Evolutionary conservation across 2,113 vertebrate genomes (phyloP), one percentile per base, ranked within the genome.

Genomic region (Bos indicus): DNA sequence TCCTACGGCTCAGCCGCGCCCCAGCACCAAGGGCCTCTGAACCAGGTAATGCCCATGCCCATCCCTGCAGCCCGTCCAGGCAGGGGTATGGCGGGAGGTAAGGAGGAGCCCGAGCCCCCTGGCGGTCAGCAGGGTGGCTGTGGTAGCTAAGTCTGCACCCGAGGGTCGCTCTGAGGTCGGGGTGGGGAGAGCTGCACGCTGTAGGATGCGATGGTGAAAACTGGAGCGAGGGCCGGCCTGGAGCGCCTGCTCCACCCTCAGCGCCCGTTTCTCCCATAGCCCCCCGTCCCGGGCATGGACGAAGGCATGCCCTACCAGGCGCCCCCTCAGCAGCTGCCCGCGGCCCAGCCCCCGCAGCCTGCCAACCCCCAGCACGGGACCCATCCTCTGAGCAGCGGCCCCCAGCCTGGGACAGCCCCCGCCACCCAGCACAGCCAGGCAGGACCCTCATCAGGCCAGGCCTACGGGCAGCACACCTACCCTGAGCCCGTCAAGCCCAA

Each of bases 381-480:
- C 28, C 96, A 97, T 2, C 16, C 97, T 43, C 74, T 98, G 81
- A 97, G 87, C 74, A 96, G 93, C 0, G 98, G 97, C 16, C 98
- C 98, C 16, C 98, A 98, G 95, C 97, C 98, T 0, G 98, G 98
- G 56, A 97, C 98, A 0, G 89, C 97, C 5, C 93, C 98, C 0
- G n/a, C 97, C 21, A 92, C 98, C 1, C 98, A 96, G 95, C 99
- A 99, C 92, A 94, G 98, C 11, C 98, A 99, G 96, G 99, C 98
- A 8, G 98, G 98, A 98, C 88, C 99, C 95, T 10, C 98, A 96
- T 36, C 99, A 4, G 84, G 97, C 96, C 74, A 99, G 98, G 94
- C 99, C 88, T 99, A 98, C 4, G 98, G 98, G 64, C 99, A 99
- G 2, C 99, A 99, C 96, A 6, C 94, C 96, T 97, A 99, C 98